Conservation (phyloP, 2,888 invertebrate species). For the Gibbula magus region DNA sequence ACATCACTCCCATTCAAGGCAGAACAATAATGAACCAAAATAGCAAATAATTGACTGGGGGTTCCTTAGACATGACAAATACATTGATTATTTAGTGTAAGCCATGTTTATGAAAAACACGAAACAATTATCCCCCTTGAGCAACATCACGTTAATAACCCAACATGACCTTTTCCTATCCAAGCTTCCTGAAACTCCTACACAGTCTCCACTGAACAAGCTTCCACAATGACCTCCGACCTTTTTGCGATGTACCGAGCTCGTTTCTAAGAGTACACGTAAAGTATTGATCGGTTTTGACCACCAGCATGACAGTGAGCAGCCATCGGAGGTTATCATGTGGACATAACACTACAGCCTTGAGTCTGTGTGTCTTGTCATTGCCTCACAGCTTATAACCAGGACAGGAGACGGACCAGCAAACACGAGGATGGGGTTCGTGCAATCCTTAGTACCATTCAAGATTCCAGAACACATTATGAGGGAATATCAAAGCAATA, state of each 20-base stretch:
- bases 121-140: not conserved
- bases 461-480: too few relatives aligned
- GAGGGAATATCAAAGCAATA: too few relatives aligned
- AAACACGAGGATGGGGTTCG: too few relatives aligned
- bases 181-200: not conserved
- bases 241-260: not conserved
- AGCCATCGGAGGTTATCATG: slow-evolving; percentile 1
- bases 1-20: too few relatives aligned
- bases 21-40: too few relatives aligned
- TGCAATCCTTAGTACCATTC: too few relatives aligned
- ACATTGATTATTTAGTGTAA: not conserved
- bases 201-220: not conserved
- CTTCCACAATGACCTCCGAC: not conserved
- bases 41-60: not conserved
- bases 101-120: slow-evolving; percentile 8
- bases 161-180: not conserved
- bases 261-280: not conserved
- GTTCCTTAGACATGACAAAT: not conserved
- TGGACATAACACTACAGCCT: not conserved
- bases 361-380: too few relatives aligned
- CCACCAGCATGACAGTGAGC: not conserved
- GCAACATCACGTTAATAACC: slow-evolving; percentile 6
- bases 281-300: not conserved
- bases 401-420: too few relatives aligned
- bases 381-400: not conserved